Evolutionary conservation across 2,797 vertebrate genomes (phyloP).

Genomic region (Coregonus suidteri): DNA sequence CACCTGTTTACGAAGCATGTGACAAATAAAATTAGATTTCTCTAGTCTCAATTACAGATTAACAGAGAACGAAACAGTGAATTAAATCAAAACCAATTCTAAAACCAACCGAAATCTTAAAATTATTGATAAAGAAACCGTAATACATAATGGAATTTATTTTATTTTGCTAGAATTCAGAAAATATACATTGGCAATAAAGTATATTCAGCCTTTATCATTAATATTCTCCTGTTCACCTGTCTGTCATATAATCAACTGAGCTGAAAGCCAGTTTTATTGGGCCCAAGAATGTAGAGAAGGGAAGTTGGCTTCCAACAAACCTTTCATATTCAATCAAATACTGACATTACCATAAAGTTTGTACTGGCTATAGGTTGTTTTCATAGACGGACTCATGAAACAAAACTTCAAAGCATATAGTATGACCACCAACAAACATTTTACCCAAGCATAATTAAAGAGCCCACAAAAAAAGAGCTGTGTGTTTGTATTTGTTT

Average conservation of each 20-base stretch:
- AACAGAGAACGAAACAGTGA: constrained; percentile 33
- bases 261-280: constrained; percentile 49
- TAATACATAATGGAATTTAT: constrained; percentile 34
- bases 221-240: neutral
- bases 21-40: constrained; percentile 7
- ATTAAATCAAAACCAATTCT: constrained; percentile 43
- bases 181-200: constrained; percentile 51
- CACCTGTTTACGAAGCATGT: too few relatives aligned
- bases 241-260: constrained; percentile 16
- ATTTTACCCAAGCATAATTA: constrained; percentile 53
- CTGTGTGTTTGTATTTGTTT: too few relatives aligned
- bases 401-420: constrained; percentile 39
- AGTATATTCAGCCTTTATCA: constrained; percentile 25
- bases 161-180: constrained; percentile 32
- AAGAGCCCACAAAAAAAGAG: constrained; percentile 17
- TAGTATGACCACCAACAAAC: constrained; percentile 36
- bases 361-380: constrained; percentile 17
- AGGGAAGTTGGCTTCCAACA: neutral
- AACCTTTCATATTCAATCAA: neutral
- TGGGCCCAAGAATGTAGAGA: constrained; percentile 24
- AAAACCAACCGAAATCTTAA: constrained; percentile 15
- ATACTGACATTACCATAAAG: neutral
- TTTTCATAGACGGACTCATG: constrained; percentile 33
- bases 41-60: constrained; percentile 28
- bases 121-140: constrained; percentile 41